Evolutionary conservation across 2,113 vertebrate species (phyloP).

Genomic region (crab-eating macaque (Macaca fascicularis)): DNA sequence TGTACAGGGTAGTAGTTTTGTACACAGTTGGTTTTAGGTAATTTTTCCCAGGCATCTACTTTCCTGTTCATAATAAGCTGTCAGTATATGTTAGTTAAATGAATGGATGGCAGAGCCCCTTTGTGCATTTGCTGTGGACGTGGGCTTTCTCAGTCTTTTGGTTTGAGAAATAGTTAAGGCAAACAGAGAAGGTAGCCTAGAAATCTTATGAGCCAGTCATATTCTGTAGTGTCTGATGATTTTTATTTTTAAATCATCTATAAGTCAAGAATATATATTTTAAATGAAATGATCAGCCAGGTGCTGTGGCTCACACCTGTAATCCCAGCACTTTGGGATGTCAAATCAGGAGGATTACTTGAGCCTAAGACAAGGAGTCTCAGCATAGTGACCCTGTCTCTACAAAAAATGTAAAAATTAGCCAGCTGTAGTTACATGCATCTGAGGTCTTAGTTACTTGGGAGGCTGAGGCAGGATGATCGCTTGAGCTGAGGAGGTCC

Average conservation of each 20-base stretch:
- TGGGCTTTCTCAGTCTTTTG: background rate
- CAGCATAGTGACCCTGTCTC: background rate
- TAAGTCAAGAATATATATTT: background rate
- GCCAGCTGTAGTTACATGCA: background rate
- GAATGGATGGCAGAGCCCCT: background rate
- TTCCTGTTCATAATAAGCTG: background rate
- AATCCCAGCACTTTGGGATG: background rate
- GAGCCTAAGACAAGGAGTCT: background rate
- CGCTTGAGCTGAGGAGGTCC: background rate
- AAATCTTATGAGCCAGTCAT: background rate
- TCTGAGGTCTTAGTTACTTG: background rate
- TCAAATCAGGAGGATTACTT: background rate
- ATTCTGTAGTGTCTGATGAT: background rate
- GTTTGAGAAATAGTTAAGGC: background rate
- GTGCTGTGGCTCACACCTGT: background rate
- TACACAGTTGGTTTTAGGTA: background rate
- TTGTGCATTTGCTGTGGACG: background rate
- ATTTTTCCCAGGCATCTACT: background rate
- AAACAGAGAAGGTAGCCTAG: background rate
- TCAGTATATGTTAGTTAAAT: too few species aligned
- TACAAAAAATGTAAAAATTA: background rate
- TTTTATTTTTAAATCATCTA: background rate
- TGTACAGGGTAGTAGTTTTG: background rate
- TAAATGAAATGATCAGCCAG: background rate
- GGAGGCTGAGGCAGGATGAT: background rate